A percentile compares a stretch with the other conserved stretches of the same genome.
Evolutionary conservation across 2,888 invertebrate species (phyloP).

Genomic region (Piscicola geometra): DNA sequence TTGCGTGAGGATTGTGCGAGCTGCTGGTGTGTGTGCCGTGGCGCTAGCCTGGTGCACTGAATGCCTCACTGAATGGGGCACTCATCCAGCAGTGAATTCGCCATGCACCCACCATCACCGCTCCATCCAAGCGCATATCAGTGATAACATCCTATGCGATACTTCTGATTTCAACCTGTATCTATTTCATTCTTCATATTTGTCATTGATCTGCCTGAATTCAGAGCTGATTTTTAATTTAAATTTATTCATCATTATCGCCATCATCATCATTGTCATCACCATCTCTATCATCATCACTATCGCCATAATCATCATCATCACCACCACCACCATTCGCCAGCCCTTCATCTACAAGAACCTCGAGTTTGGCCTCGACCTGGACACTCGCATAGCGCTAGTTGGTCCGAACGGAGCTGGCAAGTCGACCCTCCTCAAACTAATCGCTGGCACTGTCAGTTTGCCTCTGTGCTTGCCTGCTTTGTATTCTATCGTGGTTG

Average conservation of each 20-base stretch:
- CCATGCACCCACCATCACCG: background rate
- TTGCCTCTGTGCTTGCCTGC: background rate
- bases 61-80: no score
- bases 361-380: slow-evolving; percentile 95
- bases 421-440: slow-evolving; percentile 91
- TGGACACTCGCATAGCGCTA: slow-evolving; percentile 87
- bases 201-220: no score
- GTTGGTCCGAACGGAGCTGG: slow-evolving; percentile 98
- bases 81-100: background rate
- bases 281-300: background rate
- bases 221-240: no score
- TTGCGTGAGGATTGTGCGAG: no score
- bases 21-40: background rate
- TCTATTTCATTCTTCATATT: no score
- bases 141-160: slow-evolving; percentile 10
- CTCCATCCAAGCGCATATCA: background rate
- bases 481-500: background rate
- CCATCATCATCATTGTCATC: slow-evolving; percentile 23
- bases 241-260: slow-evolving; percentile 29
- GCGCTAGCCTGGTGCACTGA: background rate
- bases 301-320: slow-evolving; percentile 12
- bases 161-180: background rate
- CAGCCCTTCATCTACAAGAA: slow-evolving; percentile 88
- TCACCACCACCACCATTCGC: slow-evolving; percentile 17
- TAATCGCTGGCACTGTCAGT: slow-evolving; percentile 85